These are phyloP conservation scores for Ginglymostoma cirratum DNA, from an alignment of 2,113 vertebrate genomes.

Conservation along the genomic window DNA sequence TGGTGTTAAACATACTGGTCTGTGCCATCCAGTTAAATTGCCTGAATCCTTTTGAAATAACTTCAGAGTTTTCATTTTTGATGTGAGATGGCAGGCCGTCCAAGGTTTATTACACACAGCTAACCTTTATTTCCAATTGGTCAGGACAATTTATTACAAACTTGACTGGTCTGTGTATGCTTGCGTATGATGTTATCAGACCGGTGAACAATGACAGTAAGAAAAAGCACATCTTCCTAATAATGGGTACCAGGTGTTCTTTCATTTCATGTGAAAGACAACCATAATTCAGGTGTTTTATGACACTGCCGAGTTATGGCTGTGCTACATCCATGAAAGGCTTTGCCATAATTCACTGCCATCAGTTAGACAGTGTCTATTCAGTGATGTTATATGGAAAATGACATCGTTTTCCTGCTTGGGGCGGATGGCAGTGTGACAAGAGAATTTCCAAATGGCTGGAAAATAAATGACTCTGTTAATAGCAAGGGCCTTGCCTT, in stretches of 20 bases:
- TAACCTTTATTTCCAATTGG: not conserved
- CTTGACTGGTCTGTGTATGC: not conserved
- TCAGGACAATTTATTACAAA: not conserved
- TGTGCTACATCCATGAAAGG: slow-evolving; percentile 1
- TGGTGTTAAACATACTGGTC: not conserved
- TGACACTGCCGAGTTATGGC: not conserved
- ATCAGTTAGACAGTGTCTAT: not conserved
- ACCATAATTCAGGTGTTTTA: slow-evolving; percentile 6
- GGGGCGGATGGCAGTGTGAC: not conserved
- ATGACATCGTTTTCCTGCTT: not conserved
- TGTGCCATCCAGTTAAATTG: not conserved
- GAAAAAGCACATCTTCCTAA: slow-evolving; percentile 1
- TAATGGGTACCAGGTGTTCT: slow-evolving; percentile 10
- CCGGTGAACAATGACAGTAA: not conserved
- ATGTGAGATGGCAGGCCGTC: not conserved
- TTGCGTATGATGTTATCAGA: not conserved
- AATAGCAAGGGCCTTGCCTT: not conserved
- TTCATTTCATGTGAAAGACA: not conserved
- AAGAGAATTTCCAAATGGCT: not conserved
- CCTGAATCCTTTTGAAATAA: slow-evolving; percentile 4
- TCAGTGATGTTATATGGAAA: not conserved
- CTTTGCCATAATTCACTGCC: slow-evolving; percentile 16
- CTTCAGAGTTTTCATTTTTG: not conserved
- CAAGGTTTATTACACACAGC: not conserved
- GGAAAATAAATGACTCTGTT: slow-evolving; percentile 2